Percentiles rank a stretch among this genome's conserved stretches.
phyloP scores from a whole-genome alignment of 2,113 vertebrate species.

The Irena cyanogastra region DNA sequence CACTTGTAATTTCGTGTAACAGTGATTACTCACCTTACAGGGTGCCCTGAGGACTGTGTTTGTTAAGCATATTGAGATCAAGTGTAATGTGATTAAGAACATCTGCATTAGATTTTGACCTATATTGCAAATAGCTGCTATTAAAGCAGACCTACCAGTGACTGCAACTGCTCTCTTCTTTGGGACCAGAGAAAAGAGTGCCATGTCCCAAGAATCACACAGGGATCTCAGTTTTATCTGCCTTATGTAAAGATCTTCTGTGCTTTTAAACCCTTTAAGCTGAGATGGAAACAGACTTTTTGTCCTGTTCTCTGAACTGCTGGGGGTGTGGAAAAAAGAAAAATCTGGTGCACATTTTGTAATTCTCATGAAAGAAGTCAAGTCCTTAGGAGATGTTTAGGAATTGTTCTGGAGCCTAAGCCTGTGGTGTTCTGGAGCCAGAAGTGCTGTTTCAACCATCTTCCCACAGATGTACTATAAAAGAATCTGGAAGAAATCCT shows the following conservation, averaged over 20 bases:
- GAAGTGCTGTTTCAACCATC: neutral
- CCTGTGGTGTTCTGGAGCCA: neutral
- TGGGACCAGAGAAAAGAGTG: neutral
- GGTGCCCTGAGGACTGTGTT: constrained; percentile 5
- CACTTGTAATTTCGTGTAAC: neutral
- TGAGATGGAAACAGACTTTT: neutral
- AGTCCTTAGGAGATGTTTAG: neutral
- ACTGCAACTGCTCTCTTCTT: neutral
- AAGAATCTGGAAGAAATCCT: neutral
- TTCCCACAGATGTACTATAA: neutral
- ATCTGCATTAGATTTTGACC: constrained; percentile 23
- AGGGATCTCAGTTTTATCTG: neutral
- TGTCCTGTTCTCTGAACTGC: neutral
- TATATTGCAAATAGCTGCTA: neutral
- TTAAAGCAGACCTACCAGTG: neutral
- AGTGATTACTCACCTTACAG: neutral
- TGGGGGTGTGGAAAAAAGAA: neutral
- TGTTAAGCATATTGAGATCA: constrained; percentile 13
- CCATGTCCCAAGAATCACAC: neutral
- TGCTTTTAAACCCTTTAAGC: neutral
- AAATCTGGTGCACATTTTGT: neutral
- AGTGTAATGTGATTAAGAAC: constrained; percentile 16
- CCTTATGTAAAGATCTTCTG: neutral
- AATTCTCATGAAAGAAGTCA: neutral
- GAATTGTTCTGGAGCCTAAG: neutral